Conservation (phyloP, 2,113 vertebrate species). For the rat (Rattus norvegicus) region DNA sequence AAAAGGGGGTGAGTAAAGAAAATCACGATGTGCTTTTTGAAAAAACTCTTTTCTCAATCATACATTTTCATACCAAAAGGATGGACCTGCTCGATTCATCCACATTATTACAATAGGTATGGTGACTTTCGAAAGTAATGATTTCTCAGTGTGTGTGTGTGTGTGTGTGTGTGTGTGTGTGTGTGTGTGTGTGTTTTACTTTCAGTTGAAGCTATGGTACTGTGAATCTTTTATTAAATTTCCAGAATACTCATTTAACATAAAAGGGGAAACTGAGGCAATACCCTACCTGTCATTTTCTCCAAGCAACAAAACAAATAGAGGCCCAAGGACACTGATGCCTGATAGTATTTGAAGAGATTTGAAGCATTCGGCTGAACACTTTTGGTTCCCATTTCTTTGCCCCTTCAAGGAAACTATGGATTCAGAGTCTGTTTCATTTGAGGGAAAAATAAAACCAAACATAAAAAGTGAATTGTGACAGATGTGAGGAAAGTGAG, state of each 20-base stretch:
- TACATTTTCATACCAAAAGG: slow-evolving; percentile 37
- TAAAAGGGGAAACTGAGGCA: slow-evolving; percentile 61
- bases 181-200: not conserved
- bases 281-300: slow-evolving; percentile 50
- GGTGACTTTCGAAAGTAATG: slow-evolving; percentile 15
- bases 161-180: not conserved
- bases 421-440: slow-evolving; percentile 26
- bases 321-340: not conserved
- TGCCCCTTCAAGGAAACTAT: slow-evolving; percentile 33
- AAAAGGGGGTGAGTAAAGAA: slow-evolving; percentile 34
- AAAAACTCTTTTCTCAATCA: slow-evolving; percentile 55
- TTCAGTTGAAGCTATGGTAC: slow-evolving; percentile 31
- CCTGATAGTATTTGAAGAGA: slow-evolving; percentile 40
- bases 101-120: slow-evolving; percentile 41
- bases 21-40: slow-evolving; percentile 27
- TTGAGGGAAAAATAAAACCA: slow-evolving; percentile 52
- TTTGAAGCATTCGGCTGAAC: slow-evolving; percentile 44
- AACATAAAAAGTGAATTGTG: slow-evolving; percentile 28
- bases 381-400: slow-evolving; percentile 18
- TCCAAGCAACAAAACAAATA: slow-evolving; percentile 8
- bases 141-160: slow-evolving; percentile 57
- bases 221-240: slow-evolving; percentile 59
- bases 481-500: slow-evolving; percentile 35
- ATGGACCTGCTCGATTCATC: slow-evolving; percentile 34
- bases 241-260: slow-evolving; percentile 49